A percentile compares a stretch with the other conserved stretches of the same genome.
phyloP scores from a whole-genome alignment of 1,140 invertebrate genomes.

The Frieseomelitta varia region DNA sequence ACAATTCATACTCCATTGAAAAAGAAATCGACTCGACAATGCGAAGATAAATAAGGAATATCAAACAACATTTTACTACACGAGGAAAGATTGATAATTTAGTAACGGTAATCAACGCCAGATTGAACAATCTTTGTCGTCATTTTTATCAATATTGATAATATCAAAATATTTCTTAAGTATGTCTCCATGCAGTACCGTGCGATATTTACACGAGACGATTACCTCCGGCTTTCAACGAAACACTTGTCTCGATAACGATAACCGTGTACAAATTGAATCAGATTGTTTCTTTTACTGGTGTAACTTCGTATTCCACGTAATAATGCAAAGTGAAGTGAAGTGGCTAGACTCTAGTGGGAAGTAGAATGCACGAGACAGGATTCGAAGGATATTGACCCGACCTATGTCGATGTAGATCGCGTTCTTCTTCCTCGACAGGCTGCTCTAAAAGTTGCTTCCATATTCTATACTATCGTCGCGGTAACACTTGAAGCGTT shows the following conservation, averaged over 20 bases:
- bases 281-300: background rate
- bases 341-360: too few relatives aligned
- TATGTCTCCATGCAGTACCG: background rate
- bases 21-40: background rate
- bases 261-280: background rate
- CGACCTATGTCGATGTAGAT: constrained; percentile 20
- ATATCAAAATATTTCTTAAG: background rate
- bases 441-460: constrained; percentile 22
- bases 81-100: background rate
- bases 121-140: background rate
- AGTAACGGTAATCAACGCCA: background rate
- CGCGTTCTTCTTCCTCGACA: constrained; percentile 9
- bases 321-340: background rate
- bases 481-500: background rate
- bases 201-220: background rate
- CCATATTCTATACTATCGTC: constrained; percentile 6
- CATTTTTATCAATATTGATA: constrained; percentile 11
- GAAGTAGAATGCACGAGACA: constrained; percentile 18
- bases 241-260: background rate
- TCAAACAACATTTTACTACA: background rate
- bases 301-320: background rate
- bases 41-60: background rate
- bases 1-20: background rate
- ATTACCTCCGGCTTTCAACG: background rate
- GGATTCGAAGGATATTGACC: constrained; percentile 36